phyloP scores from a whole-genome alignment of 2,888 invertebrate genomes.

The Quadroppia sp. region DNA sequence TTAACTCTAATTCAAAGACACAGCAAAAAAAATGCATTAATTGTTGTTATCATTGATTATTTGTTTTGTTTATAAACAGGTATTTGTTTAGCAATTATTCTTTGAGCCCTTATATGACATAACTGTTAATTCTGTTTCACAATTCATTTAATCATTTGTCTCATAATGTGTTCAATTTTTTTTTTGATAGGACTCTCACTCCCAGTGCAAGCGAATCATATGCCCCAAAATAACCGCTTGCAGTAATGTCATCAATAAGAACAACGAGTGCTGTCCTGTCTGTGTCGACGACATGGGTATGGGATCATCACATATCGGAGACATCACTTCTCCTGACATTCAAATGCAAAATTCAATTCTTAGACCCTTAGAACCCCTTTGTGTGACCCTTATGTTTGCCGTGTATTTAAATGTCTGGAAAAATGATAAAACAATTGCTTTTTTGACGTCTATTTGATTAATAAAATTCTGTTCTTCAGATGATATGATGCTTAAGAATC shows the following conservation, averaged over 20 bases:
- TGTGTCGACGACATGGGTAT: constrained; percentile 46
- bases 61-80: not conserved
- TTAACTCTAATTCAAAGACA: not conserved
- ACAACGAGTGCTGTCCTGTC: constrained; percentile 53
- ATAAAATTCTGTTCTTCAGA: not conserved
- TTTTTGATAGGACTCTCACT: constrained; percentile 66
- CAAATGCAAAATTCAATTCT: not conserved
- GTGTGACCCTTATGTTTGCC: too few relatives aligned
- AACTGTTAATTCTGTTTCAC: not conserved
- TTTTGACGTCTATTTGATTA: not conserved
- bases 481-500: constrained; percentile 25
- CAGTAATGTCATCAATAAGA: constrained; percentile 56
- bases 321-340: constrained; percentile 4
- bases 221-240: constrained; percentile 67
- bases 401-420: too few relatives aligned
- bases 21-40: not conserved
- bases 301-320: not conserved
- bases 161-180: not conserved
- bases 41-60: not conserved
- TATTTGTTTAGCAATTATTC: constrained; percentile 7
- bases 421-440: not conserved
- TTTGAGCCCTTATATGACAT: not conserved
- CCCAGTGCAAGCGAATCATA: constrained; percentile 73
- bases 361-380: too few relatives aligned
- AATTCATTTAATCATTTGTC: not conserved